Evolutionary conservation across 1,140 invertebrate genomes (phyloP).

Genomic region (Brachionus calyciflorus): DNA sequence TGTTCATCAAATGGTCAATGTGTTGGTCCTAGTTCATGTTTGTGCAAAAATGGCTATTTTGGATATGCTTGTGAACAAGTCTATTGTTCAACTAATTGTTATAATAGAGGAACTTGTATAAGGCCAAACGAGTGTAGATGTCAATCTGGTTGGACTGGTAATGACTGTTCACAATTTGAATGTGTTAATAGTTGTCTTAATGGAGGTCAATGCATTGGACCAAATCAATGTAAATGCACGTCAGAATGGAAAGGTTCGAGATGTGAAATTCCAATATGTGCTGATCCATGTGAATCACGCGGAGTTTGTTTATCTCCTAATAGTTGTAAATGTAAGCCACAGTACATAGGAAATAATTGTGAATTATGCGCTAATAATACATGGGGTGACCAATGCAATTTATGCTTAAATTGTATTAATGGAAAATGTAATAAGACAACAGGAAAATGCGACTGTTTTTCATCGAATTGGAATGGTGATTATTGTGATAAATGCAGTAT

Average conservation of each 20-base stretch:
- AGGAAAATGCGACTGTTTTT: slow-evolving; percentile 48
- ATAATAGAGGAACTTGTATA: neutral
- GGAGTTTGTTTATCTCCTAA: neutral
- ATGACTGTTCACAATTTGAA: neutral
- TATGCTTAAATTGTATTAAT: slow-evolving; percentile 48
- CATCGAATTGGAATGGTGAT: slow-evolving; percentile 49
- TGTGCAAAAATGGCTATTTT: neutral
- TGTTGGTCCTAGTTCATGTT: neutral
- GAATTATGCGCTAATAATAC: slow-evolving; percentile 37
- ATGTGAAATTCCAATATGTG: slow-evolving; percentile 11
- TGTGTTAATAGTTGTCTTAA: neutral
- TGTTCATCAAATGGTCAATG: neutral
- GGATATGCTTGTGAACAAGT: neutral
- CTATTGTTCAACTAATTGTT: neutral
- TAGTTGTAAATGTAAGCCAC: neutral
- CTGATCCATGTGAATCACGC: neutral
- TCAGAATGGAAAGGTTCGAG: neutral
- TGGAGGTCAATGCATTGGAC: neutral
- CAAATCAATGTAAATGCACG: slow-evolving; percentile 1
- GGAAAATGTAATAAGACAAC: slow-evolving; percentile 46
- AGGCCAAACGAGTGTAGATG: slow-evolving; percentile 9
- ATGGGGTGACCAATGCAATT: slow-evolving; percentile 49
- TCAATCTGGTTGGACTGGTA: neutral
- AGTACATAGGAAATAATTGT: neutral
- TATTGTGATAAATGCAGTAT: slow-evolving; percentile 50